phyloP scores from a whole-genome alignment of 2,888 invertebrate species.

The Eristalinus sepulchralis region DNA sequence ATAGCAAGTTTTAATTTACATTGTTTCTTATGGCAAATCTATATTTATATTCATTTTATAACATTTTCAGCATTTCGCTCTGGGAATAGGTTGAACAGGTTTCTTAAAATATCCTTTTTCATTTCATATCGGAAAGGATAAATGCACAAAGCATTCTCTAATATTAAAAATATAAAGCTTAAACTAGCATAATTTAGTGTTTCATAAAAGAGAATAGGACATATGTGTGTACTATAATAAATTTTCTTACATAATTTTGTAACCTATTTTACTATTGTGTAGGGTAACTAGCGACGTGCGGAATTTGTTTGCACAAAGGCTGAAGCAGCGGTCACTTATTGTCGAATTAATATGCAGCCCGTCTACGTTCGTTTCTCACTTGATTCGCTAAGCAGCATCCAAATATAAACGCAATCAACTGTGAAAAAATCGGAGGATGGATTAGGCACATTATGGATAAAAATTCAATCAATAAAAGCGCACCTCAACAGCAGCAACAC shows the following conservation, averaged over 20 bases:
- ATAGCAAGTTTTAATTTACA: too few relatives aligned
- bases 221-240: neutral
- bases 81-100: too few relatives aligned
- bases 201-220: neutral
- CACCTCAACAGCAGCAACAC: slow-evolving; percentile 87
- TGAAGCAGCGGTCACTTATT: neutral
- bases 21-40: too few relatives aligned
- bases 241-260: neutral
- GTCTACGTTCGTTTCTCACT: slow-evolving; percentile 90
- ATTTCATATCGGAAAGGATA: too few relatives aligned
- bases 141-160: too few relatives aligned
- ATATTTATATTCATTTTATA: too few relatives aligned
- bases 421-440: slow-evolving; percentile 7
- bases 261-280: neutral
- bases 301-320: neutral
- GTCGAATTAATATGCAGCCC: slow-evolving; percentile 83
- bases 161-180: too few relatives aligned
- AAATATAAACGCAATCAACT: slow-evolving; percentile 90
- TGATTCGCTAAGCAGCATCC: slow-evolving; percentile 93
- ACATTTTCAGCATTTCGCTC: too few relatives aligned
- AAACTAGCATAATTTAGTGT: neutral
- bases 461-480: slow-evolving; percentile 45
- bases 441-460: neutral
- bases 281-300: neutral
- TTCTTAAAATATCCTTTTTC: too few relatives aligned